These are phyloP conservation scores for Leptinotarsa haldemani DNA, from an alignment of 2,888 invertebrate species.

Conservation along the genomic window DNA sequence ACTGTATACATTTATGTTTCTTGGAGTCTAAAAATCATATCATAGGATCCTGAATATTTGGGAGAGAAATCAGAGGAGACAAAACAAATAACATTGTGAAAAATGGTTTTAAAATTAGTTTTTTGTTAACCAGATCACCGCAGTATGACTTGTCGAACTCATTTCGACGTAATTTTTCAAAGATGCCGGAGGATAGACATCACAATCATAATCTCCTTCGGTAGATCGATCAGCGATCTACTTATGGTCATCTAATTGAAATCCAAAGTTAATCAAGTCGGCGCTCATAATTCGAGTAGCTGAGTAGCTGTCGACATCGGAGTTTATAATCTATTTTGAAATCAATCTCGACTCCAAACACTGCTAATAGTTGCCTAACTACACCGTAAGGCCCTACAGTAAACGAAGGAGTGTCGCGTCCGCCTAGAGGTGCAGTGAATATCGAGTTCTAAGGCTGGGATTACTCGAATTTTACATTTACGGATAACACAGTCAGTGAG, in stretches of 20 bases:
- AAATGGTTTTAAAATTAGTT: too few species aligned
- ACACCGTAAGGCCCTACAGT: neutral
- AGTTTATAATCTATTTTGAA: slow-evolving; percentile 58
- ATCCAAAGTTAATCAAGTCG: slow-evolving; percentile 47
- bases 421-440: slow-evolving; percentile 20
- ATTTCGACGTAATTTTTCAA: neutral
- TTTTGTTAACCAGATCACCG: too few species aligned
- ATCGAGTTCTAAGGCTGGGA: neutral
- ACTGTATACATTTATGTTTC: too few species aligned
- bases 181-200: slow-evolving; percentile 12
- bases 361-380: slow-evolving; percentile 37
- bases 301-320: slow-evolving; percentile 46
- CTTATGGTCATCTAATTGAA: slow-evolving; percentile 54
- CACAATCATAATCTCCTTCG: slow-evolving; percentile 36
- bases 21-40: too few species aligned
- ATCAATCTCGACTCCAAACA: slow-evolving; percentile 58
- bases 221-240: slow-evolving; percentile 41
- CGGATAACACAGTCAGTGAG: too few species aligned
- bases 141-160: too few species aligned
- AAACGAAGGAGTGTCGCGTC: neutral
- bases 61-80: too few species aligned
- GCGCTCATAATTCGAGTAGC: slow-evolving; percentile 45
- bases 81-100: too few species aligned
- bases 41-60: too few species aligned
- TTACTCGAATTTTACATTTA: neutral